Conservation (phyloP, 2,888 invertebrate genomes). For the Netelia inedita region DNA sequence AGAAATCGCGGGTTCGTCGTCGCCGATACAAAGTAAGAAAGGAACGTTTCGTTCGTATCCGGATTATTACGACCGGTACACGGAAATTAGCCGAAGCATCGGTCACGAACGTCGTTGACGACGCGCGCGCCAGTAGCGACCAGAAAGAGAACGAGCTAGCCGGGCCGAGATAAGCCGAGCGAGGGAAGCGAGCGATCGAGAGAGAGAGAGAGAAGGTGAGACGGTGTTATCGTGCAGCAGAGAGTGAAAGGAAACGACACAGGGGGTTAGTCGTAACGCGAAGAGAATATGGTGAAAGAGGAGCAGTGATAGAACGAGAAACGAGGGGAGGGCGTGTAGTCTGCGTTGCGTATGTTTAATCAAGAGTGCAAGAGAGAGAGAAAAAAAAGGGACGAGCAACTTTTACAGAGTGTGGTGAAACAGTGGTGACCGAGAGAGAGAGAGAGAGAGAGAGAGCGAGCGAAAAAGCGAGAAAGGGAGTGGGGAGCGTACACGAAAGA, state of each 20-base stretch:
- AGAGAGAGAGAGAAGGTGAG: constrained; percentile 24
- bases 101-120: constrained; percentile 20
- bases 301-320: constrained; percentile 1
- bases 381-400: neutral
- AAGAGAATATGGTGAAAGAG: constrained; percentile 27
- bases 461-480: neutral
- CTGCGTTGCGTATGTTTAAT: neutral
- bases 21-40: neutral
- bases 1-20: neutral
- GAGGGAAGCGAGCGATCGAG: constrained; percentile 33
- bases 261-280: constrained; percentile 27
- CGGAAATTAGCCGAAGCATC: constrained; percentile 46
- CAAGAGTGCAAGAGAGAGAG: neutral
- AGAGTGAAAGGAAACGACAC: constrained; percentile 55
- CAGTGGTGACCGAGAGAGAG: neutral
- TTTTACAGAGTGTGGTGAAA: neutral
- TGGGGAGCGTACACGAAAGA: constrained; percentile 1
- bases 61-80: constrained; percentile 46
- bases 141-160: constrained; percentile 42
- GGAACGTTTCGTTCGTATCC: constrained; percentile 1
- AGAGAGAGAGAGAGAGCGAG: neutral
- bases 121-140: constrained; percentile 18
- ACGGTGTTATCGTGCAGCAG: constrained; percentile 44
- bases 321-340: constrained; percentile 5
- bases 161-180: constrained; percentile 36